phyloP scores from a whole-genome alignment of 1,140 invertebrate species.

The Akabosia matsudoensis region DNA sequence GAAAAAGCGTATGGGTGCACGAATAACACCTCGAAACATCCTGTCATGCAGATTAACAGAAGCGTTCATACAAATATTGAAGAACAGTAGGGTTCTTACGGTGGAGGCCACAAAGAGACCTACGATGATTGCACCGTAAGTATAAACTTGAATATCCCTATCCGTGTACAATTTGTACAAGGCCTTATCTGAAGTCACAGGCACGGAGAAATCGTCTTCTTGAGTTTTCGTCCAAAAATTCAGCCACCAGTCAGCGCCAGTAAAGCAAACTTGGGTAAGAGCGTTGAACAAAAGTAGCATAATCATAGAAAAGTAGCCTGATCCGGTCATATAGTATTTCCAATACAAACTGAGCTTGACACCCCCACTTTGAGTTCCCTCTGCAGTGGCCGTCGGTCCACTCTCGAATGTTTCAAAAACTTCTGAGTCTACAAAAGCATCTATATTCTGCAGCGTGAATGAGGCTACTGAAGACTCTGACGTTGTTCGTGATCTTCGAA shows the following conservation, averaged over 20 bases:
- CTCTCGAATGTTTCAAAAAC: background rate
- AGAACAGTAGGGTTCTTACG: background rate
- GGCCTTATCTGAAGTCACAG: too few species aligned
- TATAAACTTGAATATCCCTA: too few species aligned
- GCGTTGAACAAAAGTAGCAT: background rate
- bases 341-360: background rate
- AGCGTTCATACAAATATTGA: slow-evolving; percentile 2
- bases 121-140: background rate
- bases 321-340: background rate
- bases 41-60: background rate
- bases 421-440: too few species aligned
- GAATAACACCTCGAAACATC: background rate
- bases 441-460: too few species aligned
- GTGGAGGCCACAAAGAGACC: background rate
- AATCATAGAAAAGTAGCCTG: background rate
- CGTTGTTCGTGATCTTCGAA: too few species aligned
- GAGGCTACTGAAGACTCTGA: too few species aligned
- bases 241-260: background rate
- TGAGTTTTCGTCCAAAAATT: background rate
- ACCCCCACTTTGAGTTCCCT: background rate
- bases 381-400: background rate
- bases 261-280: background rate
- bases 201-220: too few species aligned
- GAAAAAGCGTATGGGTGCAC: background rate
- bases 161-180: too few species aligned